A percentile compares a stretch with the other conserved stretches of the same genome.
These are phyloP conservation scores for Diploscapter pachys DNA, from an alignment of 1,140 invertebrate genomes.

Conservation along the genomic window DNA sequence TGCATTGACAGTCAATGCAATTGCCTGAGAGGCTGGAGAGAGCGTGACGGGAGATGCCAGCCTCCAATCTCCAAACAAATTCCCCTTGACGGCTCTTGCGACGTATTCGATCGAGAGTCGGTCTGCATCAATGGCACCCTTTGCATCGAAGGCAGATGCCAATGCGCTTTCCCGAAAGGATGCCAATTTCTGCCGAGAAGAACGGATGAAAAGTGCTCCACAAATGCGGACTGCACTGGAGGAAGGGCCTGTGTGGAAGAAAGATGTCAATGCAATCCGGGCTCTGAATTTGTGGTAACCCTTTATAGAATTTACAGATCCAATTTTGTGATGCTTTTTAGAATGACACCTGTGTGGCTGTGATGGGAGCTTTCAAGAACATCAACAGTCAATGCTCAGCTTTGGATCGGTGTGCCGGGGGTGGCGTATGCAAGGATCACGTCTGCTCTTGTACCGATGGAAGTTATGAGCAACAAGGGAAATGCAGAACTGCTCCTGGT, in stretches of 20 bases:
- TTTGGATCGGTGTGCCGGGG: constrained; percentile 38
- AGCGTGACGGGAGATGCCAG: background rate
- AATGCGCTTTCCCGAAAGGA: constrained; percentile 19
- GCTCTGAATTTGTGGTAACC: background rate
- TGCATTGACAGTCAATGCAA: constrained; percentile 3
- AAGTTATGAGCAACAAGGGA: constrained; percentile 27
- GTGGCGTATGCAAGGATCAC: constrained; percentile 31
- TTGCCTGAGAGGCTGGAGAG: constrained; percentile 15
- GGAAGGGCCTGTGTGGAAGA: constrained; percentile 3
- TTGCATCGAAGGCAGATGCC: constrained; percentile 23
- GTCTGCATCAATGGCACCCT: constrained; percentile 3
- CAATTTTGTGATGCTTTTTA: constrained; percentile 5
- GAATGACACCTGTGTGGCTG: background rate
- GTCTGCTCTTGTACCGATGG: constrained; percentile 40
- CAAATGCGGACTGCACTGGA: background rate
- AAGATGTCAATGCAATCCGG: background rate
- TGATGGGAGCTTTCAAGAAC: constrained; percentile 25
- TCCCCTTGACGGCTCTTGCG: constrained; percentile 3
- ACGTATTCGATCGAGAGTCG: background rate
- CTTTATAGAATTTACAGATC: background rate
- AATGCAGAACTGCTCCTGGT: background rate
- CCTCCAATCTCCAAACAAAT: background rate
- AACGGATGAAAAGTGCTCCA: constrained; percentile 16
- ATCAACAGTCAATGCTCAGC: constrained; percentile 30
- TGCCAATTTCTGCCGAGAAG: background rate